phyloP scores from a whole-genome alignment of 2,797 vertebrate genomes.

The Paratrypauchen microcephalus region DNA sequence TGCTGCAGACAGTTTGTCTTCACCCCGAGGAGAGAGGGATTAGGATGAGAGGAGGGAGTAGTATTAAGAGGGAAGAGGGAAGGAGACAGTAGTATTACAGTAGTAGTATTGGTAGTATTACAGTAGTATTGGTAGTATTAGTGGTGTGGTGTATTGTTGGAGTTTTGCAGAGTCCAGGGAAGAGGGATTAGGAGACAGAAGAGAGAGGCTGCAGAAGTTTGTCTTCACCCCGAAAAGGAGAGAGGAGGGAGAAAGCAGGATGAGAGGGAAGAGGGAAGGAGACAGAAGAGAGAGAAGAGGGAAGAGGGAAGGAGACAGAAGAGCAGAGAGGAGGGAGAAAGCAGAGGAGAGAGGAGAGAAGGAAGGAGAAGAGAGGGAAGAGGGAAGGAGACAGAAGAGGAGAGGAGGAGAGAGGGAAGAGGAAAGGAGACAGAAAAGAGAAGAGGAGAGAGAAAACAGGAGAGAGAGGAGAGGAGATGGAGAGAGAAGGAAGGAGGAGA shows the following conservation, averaged over 20 bases:
- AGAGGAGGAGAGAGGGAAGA: constrained; percentile 6
- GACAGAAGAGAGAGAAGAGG: constrained; percentile 2
- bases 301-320: constrained; percentile 24
- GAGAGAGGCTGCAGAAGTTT: constrained; percentile 73
- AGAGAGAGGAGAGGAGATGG: not conserved
- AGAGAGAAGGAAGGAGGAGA: not conserved
- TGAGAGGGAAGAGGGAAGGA: no score
- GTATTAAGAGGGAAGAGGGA: constrained; percentile 10
- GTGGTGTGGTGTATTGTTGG: no score
- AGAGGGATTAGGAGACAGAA: no score
- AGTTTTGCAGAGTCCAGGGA: no score
- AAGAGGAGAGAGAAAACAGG: not conserved
- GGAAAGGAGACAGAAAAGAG: constrained; percentile 7
- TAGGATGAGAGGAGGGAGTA: constrained; percentile 26
- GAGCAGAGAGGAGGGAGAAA: not conserved
- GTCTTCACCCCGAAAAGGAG: constrained; percentile 23
- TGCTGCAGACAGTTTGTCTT: constrained; percentile 69
- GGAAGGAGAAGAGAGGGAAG: no score
- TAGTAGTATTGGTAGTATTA: no score
- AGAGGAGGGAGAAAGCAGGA: no score
- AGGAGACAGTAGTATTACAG: no score
- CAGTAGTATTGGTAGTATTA: no score
- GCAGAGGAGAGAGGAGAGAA: no score
- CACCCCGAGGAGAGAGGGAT: constrained; percentile 45
- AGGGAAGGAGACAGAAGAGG: constrained; percentile 2